phyloP scores from a whole-genome alignment of 2,113 vertebrate species.

The Rhinolophus sinicus region DNA sequence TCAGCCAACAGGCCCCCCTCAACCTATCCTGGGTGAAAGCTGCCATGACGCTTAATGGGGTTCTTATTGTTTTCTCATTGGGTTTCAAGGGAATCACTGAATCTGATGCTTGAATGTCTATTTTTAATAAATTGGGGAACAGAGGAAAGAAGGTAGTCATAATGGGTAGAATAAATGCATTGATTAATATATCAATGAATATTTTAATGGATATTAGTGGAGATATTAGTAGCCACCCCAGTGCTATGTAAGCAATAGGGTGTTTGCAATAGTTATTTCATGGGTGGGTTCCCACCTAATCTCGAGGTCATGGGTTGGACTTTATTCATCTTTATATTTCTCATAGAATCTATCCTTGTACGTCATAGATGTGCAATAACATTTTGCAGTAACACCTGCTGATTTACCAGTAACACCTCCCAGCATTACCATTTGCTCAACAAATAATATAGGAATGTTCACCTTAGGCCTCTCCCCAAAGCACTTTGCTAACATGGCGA shows the following conservation, averaged over 20 bases:
- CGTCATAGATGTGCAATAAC: background rate
- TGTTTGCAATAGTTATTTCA: background rate
- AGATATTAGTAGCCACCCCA: background rate
- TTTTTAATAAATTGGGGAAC: slow-evolving; percentile 9
- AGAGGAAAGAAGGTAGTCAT: background rate
- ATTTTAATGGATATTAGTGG: slow-evolving; percentile 6
- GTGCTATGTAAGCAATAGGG: background rate
- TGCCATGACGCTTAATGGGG: background rate
- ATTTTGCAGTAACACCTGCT: background rate
- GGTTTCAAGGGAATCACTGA: slow-evolving; percentile 2
- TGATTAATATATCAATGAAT: background rate
- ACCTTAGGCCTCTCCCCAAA: background rate
- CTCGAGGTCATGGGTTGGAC: background rate
- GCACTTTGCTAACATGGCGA: background rate
- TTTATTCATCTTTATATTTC: background rate
- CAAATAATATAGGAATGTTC: background rate
- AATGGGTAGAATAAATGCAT: background rate
- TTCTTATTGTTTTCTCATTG: background rate
- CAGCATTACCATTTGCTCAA: background rate
- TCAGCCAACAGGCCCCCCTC: background rate
- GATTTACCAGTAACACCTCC: background rate
- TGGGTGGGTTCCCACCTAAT: background rate
- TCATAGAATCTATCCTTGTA: background rate
- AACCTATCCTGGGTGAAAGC: background rate
- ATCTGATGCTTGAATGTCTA: background rate